Conservation (phyloP, 1,140 invertebrate genomes). For the Hestina assimilis region DNA sequence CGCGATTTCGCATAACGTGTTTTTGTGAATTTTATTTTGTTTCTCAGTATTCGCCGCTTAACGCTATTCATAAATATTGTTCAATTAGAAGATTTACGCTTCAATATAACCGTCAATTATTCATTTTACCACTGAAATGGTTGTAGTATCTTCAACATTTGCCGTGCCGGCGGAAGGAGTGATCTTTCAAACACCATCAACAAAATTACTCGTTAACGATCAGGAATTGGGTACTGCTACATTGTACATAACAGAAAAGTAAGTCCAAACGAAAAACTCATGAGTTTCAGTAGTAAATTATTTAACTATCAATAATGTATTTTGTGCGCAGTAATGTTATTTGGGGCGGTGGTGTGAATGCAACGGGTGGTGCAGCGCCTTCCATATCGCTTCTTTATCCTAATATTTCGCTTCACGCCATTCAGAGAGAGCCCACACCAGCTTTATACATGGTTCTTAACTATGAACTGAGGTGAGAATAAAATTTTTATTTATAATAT, state of each 20-base stretch:
- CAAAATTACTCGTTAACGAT: conserved; percentile 62
- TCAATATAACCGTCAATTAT: background rate
- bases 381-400: conserved; percentile 65
- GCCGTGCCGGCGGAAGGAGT: conserved; percentile 58
- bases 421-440: conserved; percentile 61
- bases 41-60: conserved; percentile 4
- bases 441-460: conserved; percentile 70
- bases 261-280: conserved; percentile 24
- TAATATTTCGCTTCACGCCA: conserved; percentile 68
- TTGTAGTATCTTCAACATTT: conserved; percentile 65
- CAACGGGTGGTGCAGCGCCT: conserved; percentile 42
- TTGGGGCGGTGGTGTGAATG: conserved; percentile 58
- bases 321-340: conserved; percentile 54
- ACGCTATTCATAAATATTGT: conserved; percentile 1
- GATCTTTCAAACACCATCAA: conserved; percentile 52
- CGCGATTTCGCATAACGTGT: conserved; percentile 9
- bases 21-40: conserved; percentile 20
- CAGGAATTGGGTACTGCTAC: conserved; percentile 66
- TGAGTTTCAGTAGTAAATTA: background rate
- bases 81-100: background rate
- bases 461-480: conserved; percentile 62
- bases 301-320: conserved; percentile 1
- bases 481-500: background rate
- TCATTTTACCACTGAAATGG: conserved; percentile 44
- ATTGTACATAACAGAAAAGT: conserved; percentile 69